Evolutionary conservation across 2,888 invertebrate genomes (phyloP).

Genomic region (Falcaria lacertinaria): DNA sequence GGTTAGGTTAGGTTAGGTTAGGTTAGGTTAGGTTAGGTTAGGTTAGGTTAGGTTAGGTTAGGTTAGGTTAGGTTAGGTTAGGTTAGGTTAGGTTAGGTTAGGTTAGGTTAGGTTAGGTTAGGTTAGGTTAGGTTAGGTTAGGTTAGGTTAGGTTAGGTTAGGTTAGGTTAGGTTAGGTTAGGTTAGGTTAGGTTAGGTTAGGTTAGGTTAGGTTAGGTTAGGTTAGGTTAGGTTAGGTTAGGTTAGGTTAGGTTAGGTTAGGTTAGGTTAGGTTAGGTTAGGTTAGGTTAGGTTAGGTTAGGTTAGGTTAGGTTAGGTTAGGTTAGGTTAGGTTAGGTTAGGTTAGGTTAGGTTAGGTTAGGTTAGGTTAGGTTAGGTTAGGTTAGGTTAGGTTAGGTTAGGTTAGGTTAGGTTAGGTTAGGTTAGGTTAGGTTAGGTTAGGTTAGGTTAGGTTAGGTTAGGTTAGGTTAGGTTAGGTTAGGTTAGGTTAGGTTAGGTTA

Average conservation of each 20-base stretch:
- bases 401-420: slow-evolving; percentile 8
- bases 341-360: slow-evolving; percentile 8
- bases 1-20: slow-evolving; percentile 1
- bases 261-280: slow-evolving; percentile 8
- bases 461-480: slow-evolving; percentile 9
- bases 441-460: slow-evolving; percentile 9
- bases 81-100: slow-evolving; percentile 3
- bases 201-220: slow-evolving; percentile 1
- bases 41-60: slow-evolving; percentile 4
- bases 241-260: slow-evolving; percentile 1
- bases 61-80: slow-evolving; percentile 2
- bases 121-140: slow-evolving; percentile 1
- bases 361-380: slow-evolving; percentile 8
- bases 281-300: slow-evolving; percentile 9
- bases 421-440: slow-evolving; percentile 10
- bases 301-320: slow-evolving; percentile 8
- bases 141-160: slow-evolving; percentile 1
- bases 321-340: slow-evolving; percentile 9
- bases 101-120: slow-evolving; percentile 1
- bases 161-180: slow-evolving; percentile 1
- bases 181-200: slow-evolving; percentile 1
- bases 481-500: slow-evolving; percentile 9
- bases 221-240: slow-evolving; percentile 1
- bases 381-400: slow-evolving; percentile 2
- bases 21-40: slow-evolving; percentile 6